Evolutionary conservation across 1,140 invertebrate genomes (phyloP), one percentile per base, ranked within the genome.

Genomic region (Zaprionus davidi): DNA sequence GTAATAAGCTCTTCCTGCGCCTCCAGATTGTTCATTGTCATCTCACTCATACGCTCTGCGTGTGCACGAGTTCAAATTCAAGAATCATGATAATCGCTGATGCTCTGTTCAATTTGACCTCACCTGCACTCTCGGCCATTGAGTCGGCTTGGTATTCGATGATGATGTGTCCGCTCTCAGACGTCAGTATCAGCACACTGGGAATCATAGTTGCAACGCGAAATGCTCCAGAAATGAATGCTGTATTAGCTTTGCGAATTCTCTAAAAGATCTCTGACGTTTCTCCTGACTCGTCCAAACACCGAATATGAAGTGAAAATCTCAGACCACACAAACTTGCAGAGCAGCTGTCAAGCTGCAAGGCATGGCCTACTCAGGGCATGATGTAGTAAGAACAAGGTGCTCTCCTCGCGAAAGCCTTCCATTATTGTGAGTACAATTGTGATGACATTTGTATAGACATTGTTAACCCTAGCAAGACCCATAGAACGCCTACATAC

Each of bases 251-350:
- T 49, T 11, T 4, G 9, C 1, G 12, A 51, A 5, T 51, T 51
- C 46, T 22, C 11, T 22, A 20, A 22, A 26, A 38, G 11, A 46
- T 26, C 1, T 62, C 17, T 51, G 20, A 22, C 38, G 38, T 62
- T 28, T 26, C 12, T 4, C 5, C 41, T n/a, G n/a, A 2, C 6
- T 4, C 6, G 31, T 46, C 13, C 13, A 24, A 38, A 15, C 28
- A n/a, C 13, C 6, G 5, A 65, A 15, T 31, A 13, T 22, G 26
- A 51, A 64, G 60, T 64, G 60, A 49, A 31, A 34, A 20, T 51
- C 9, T 12, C 46, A 13, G 20, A n/a, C n/a, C 7, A 3, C 41
- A n/a, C 5, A n/a, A 0, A 15, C 15, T 41, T 15, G 5, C 38
- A 41, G 15, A 5, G 17, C 44, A 6, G 46, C 46, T 49, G 20